A percentile compares a stretch with the other conserved stretches of the same genome.
Evolutionary conservation across 2,888 invertebrate species (phyloP).

Genomic region (Parnassius orleans): DNA sequence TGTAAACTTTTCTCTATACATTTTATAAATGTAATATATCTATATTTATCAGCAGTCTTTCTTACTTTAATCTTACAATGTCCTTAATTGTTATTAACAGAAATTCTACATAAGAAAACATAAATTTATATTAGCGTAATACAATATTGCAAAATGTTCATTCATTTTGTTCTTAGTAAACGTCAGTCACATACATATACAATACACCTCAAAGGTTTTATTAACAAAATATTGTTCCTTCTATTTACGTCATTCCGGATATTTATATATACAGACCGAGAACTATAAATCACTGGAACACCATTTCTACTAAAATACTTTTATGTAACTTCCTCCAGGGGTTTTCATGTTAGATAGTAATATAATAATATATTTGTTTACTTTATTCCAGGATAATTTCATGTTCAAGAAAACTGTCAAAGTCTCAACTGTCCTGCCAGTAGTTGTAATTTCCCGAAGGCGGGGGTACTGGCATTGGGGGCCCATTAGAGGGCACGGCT

Average conservation of each 20-base stretch:
- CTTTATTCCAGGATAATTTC: constrained; percentile 2
- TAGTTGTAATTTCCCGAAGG: constrained; percentile 69
- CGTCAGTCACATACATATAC: neutral
- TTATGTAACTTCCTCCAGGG: neutral
- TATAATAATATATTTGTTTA: too few relatives aligned
- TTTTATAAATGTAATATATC: constrained; percentile 20
- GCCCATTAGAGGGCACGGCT: constrained; percentile 50
- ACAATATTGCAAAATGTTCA: neutral
- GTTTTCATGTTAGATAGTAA: too few relatives aligned
- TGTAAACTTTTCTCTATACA: constrained; percentile 21
- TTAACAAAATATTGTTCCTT: constrained; percentile 7
- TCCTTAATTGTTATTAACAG: neutral
- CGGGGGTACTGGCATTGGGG: constrained; percentile 66
- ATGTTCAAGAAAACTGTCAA: constrained; percentile 42
- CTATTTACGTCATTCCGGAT: neutral
- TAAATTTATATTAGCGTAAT: neutral
- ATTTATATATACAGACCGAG: neutral
- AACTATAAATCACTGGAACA: neutral
- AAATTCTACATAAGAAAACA: neutral
- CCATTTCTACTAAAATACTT: too few relatives aligned
- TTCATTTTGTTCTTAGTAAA: neutral
- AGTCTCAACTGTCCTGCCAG: constrained; percentile 75
- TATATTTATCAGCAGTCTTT: constrained; percentile 7
- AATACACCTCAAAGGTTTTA: constrained; percentile 1
- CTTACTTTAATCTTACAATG: constrained; percentile 4